Evolutionary conservation across 2,888 invertebrate genomes (phyloP).

Genomic region (Chrysodeixis includens): DNA sequence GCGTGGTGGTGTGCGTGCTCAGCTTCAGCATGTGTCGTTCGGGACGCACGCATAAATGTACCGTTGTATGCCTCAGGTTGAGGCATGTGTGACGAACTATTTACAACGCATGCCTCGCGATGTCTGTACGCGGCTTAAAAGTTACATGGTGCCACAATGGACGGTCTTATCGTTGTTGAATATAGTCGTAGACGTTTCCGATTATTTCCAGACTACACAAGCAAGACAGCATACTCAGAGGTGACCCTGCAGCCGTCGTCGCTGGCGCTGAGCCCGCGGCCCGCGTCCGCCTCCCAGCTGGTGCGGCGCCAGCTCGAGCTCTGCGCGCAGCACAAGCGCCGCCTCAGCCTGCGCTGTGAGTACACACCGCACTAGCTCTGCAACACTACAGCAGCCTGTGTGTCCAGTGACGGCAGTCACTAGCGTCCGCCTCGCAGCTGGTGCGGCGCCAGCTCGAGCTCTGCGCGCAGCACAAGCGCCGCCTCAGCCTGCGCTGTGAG

Average conservation of each 20-base stretch:
- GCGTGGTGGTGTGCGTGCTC: too few relatives aligned
- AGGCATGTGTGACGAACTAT: too few relatives aligned
- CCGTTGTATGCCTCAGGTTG: too few relatives aligned
- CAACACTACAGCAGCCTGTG: conserved; percentile 42
- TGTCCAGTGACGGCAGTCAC: too few relatives aligned
- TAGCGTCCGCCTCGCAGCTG: too few relatives aligned
- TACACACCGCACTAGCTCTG: conserved; percentile 24
- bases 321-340: conserved; percentile 69
- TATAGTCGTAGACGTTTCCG: neutral
- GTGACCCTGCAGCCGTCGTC: conserved; percentile 60
- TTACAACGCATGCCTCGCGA: too few relatives aligned
- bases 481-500: conserved; percentile 48
- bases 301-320: conserved; percentile 80
- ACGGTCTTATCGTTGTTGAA: too few relatives aligned
- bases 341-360: conserved; percentile 82
- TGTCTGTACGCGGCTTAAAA: too few relatives aligned
- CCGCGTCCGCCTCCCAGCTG: conserved; percentile 81
- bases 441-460: conserved; percentile 70
- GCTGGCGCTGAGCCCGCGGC: conserved; percentile 66
- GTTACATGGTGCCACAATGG: too few relatives aligned
- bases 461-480: conserved; percentile 63
- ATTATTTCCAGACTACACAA: conserved; percentile 64
- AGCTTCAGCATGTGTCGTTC: too few relatives aligned
- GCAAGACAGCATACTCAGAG: conserved; percentile 75
- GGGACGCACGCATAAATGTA: too few relatives aligned